These are phyloP conservation scores for Perodicticus potto DNA, from an alignment of 2,797 vertebrate species.

Conservation along the genomic window DNA sequence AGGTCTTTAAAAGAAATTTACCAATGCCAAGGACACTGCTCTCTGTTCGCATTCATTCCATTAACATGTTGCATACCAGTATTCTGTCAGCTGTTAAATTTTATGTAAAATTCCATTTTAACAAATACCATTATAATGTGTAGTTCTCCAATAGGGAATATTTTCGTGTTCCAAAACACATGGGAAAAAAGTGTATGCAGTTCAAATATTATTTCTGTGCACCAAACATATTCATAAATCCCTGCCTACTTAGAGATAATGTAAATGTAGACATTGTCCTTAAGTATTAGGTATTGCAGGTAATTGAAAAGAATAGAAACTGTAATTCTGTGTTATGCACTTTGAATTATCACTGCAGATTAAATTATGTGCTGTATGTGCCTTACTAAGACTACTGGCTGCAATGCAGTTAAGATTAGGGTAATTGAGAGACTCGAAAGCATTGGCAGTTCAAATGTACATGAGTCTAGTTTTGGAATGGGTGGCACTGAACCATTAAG, in stretches of 20 bases:
- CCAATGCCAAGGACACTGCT: neutral
- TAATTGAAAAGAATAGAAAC: neutral
- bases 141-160: neutral
- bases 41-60: neutral
- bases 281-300: neutral
- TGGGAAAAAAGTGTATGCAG: neutral
- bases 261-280: neutral
- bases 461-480: neutral
- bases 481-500: neutral
- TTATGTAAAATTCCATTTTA: constrained; percentile 15
- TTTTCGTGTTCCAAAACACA: neutral
- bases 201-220: neutral
- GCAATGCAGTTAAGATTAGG: neutral
- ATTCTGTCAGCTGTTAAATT: constrained; percentile 8
- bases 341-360: neutral
- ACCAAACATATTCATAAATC: neutral
- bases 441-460: neutral
- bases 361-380: neutral
- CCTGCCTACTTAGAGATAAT: neutral
- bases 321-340: neutral
- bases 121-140: neutral
- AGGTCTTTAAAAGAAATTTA: neutral
- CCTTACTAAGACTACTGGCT: neutral
- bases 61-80: neutral
- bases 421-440: neutral